phyloP scores from a whole-genome alignment of 2,797 vertebrate species.

The Lates japonicus region DNA sequence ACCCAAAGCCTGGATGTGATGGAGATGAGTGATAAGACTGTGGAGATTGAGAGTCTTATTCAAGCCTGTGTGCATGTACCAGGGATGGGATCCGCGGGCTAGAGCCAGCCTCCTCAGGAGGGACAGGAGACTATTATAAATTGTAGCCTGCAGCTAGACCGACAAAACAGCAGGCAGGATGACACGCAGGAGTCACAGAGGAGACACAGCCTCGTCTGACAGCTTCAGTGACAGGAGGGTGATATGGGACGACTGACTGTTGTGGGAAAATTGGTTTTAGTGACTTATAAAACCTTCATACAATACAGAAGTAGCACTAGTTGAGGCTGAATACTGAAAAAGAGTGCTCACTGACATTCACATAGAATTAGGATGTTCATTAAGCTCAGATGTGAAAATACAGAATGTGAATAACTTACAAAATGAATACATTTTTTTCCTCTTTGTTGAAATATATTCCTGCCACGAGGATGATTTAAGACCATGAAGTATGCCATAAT shows the following conservation, averaged over 20 bases:
- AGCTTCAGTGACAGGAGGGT: slow-evolving; percentile 35
- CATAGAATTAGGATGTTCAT: slow-evolving; percentile 15
- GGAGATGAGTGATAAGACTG: slow-evolving; percentile 53
- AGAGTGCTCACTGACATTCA: slow-evolving; percentile 24
- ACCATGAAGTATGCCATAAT: neutral
- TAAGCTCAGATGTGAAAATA: slow-evolving; percentile 18
- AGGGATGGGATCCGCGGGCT: slow-evolving; percentile 33
- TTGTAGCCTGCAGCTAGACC: slow-evolving; percentile 43
- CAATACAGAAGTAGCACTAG: neutral
- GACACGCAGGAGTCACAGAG: slow-evolving; percentile 50
- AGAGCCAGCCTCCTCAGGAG: slow-evolving; percentile 30
- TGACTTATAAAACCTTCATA: slow-evolving; percentile 41
- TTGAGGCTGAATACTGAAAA: slow-evolving; percentile 3
- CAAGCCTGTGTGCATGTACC: slow-evolving; percentile 26
- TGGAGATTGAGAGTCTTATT: slow-evolving; percentile 43
- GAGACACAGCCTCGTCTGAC: slow-evolving; percentile 50
- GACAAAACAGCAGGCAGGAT: slow-evolving; percentile 47
- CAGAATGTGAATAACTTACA: slow-evolving; percentile 11
- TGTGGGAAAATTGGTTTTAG: slow-evolving; percentile 32
- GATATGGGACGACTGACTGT: slow-evolving; percentile 42
- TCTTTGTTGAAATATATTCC: slow-evolving; percentile 33
- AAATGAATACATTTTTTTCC: neutral
- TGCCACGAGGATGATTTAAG: slow-evolving; percentile 13
- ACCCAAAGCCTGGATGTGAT: slow-evolving; percentile 42
- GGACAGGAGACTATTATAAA: slow-evolving; percentile 47